Evolutionary conservation across 2,113 vertebrate genomes (phyloP).

Genomic region (Platysternon megacephalum): DNA sequence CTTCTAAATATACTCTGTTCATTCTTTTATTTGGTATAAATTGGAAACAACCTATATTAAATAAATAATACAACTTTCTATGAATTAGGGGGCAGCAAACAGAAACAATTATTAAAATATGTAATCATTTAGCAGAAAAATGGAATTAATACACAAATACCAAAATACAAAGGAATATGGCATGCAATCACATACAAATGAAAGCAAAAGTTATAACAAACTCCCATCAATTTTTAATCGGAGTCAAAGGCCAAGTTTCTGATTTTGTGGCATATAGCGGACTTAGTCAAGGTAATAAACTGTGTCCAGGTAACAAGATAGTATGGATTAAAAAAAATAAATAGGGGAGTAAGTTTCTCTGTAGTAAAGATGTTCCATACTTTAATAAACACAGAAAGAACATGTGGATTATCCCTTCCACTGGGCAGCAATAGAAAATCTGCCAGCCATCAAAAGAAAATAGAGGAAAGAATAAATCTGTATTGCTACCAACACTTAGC

Average conservation of each 20-base stretch:
- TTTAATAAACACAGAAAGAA: slow-evolving; percentile 4
- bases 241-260: slow-evolving; percentile 9
- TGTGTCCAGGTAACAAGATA: not conserved
- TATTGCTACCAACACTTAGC: not conserved
- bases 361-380: not conserved
- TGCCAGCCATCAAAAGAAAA: not conserved
- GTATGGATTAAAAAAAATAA: not conserved
- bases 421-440: slow-evolving; percentile 1
- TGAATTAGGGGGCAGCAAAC: not conserved
- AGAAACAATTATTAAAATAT: not conserved
- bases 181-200: accelerated
- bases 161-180: not conserved
- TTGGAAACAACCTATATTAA: not conserved
- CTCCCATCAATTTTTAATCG: not conserved
- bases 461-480: not conserved
- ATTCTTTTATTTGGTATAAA: slow-evolving; percentile 41
- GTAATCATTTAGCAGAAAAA: not conserved
- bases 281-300: not conserved
- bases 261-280: not conserved
- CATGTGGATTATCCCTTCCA: not conserved
- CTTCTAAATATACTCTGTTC: slow-evolving; percentile 10
- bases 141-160: not conserved
- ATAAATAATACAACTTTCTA: too few species aligned
- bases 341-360: not conserved
- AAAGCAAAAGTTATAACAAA: not conserved